Percentiles rank a stretch among this genome's conserved stretches.
phyloP scores from a whole-genome alignment of 2,797 vertebrate species.

The Platalea minor region DNA sequence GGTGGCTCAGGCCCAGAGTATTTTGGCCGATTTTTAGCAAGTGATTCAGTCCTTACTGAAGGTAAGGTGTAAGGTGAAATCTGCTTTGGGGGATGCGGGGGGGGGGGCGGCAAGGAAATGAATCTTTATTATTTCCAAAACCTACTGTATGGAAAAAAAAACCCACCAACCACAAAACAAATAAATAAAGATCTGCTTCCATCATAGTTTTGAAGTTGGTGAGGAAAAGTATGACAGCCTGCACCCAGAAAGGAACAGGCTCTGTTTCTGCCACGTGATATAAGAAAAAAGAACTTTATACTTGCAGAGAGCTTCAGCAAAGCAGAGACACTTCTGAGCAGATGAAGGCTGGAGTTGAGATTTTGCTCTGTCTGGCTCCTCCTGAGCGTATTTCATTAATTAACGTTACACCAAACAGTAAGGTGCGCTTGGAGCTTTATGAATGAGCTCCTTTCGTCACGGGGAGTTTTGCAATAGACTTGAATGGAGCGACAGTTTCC shows the following conservation, averaged over 20 bases:
- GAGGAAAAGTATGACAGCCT: background rate
- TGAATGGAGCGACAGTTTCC: background rate
- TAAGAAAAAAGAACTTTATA: background rate
- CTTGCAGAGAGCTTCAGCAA: background rate
- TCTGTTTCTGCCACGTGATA: background rate
- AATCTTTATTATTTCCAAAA: background rate
- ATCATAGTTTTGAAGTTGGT: background rate
- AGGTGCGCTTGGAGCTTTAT: background rate
- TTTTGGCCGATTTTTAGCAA: background rate
- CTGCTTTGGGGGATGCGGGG: background rate
- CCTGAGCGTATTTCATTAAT: background rate
- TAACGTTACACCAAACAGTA: background rate
- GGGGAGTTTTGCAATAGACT: background rate
- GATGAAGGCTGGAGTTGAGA: background rate
- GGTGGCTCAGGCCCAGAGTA: background rate
- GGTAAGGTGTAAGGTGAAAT: background rate
- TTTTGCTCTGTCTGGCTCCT: background rate
- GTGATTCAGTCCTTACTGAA: background rate
- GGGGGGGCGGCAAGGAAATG: background rate
- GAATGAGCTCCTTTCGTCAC: background rate
- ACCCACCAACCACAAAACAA: background rate
- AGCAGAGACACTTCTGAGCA: background rate
- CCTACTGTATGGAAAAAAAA: accelerated
- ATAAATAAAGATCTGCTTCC: background rate
- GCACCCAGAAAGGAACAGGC: background rate